These are phyloP conservation scores for Tautogolabrus adspersus DNA, from an alignment of 2,113 vertebrate species.

Conservation along the genomic window DNA sequence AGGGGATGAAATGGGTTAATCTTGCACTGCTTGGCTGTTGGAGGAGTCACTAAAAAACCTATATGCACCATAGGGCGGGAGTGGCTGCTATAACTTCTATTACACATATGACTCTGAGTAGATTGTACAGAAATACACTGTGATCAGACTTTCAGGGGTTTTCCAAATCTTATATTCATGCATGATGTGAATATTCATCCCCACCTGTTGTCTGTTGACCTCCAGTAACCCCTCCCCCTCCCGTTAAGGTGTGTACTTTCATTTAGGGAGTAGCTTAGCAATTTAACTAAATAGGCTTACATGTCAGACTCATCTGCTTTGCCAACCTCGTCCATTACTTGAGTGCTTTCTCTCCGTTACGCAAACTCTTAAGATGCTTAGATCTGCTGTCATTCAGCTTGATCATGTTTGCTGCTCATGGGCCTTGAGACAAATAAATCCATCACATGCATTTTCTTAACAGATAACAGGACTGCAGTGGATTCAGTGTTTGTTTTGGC, in stretches of 20 bases:
- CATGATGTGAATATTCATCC: conserved; percentile 19
- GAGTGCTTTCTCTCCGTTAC: conserved; percentile 47
- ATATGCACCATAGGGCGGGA: neutral
- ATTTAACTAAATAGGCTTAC: conserved; percentile 78
- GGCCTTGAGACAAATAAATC: conserved; percentile 11
- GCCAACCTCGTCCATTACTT: conserved; percentile 36
- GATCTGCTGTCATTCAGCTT: conserved; percentile 21
- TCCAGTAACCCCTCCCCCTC: conserved; percentile 46
- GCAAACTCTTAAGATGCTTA: conserved; percentile 53
- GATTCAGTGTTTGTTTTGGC: neutral
- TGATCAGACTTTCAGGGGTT: neutral
- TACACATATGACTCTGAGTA: neutral
- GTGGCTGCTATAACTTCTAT: neutral
- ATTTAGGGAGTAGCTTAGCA: conserved; percentile 72
- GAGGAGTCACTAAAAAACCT: conserved; percentile 12
- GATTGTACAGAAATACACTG: neutral
- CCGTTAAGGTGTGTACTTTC: conserved; percentile 44
- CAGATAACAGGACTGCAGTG: neutral
- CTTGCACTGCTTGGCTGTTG: conserved; percentile 25
- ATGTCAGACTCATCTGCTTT: conserved; percentile 69
- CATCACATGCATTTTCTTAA: neutral
- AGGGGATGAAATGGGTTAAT: conserved; percentile 44
- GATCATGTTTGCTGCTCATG: neutral
- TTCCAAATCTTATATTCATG: conserved; percentile 4
- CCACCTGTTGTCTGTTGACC: conserved; percentile 60